A percentile compares a stretch with the other conserved stretches of the same genome.
Conservation (phyloP, 2,797 vertebrate genomes). For the Acridotheres tristis region DNA sequence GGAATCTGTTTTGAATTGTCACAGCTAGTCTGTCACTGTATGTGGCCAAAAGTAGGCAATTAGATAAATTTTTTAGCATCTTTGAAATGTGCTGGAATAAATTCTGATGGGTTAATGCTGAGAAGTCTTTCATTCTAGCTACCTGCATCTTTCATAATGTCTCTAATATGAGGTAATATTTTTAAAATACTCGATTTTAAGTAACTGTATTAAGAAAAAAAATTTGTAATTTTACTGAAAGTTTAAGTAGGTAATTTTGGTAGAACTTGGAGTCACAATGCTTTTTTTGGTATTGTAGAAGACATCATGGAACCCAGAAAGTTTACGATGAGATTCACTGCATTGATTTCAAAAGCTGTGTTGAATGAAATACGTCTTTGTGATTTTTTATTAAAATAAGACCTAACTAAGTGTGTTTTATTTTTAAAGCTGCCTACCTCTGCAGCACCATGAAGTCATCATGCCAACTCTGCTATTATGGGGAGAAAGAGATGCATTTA, state of each 20-base stretch:
- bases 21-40: background rate
- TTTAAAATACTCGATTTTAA: background rate
- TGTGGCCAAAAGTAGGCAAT: background rate
- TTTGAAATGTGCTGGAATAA: background rate
- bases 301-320: background rate
- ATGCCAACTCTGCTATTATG: slow-evolving; percentile 93
- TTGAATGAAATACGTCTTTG: background rate
- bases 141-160: background rate
- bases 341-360: background rate
- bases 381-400: slow-evolving; percentile 22
- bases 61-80: background rate
- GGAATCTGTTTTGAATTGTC: background rate
- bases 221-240: background rate
- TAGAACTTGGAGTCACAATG: background rate
- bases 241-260: background rate
- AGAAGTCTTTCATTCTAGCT: background rate
- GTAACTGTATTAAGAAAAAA: background rate
- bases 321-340: background rate
- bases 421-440: slow-evolving; percentile 86
- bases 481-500: slow-evolving; percentile 93
- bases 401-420: slow-evolving; percentile 16
- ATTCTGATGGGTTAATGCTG: background rate
- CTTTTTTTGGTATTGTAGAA: background rate
- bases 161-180: background rate
- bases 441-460: slow-evolving; percentile 87